Evolutionary conservation across 2,888 invertebrate species (phyloP).

Genomic region (Synanthedon andrenaeformis): DNA sequence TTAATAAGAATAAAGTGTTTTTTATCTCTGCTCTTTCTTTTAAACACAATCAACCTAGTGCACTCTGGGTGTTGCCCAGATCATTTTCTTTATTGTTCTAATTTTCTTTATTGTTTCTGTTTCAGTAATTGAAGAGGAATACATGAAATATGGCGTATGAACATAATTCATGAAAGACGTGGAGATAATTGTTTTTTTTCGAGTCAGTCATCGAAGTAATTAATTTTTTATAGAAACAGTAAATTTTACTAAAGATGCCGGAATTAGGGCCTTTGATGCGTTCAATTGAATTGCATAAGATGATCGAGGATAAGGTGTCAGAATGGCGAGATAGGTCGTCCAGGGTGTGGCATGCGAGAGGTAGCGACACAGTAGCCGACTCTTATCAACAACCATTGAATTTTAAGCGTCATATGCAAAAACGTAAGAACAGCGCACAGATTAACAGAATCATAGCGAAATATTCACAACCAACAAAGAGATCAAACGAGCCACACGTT

Average conservation of each 20-base stretch:
- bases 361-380: conserved; percentile 49
- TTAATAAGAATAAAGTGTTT: too few relatives aligned
- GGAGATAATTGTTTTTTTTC: too few relatives aligned
- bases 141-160: background rate
- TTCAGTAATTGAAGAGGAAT: background rate
- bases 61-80: too few relatives aligned
- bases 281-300: conserved; percentile 58
- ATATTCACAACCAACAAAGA: conserved; percentile 56
- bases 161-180: background rate
- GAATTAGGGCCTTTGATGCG: conserved; percentile 65
- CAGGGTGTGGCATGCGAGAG: conserved; percentile 38
- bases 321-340: conserved; percentile 67
- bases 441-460: conserved; percentile 68
- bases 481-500: conserved; percentile 42
- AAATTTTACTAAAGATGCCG: conserved; percentile 37
- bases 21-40: too few relatives aligned
- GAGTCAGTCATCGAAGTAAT: too few relatives aligned
- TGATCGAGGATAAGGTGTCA: conserved; percentile 65
- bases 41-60: too few relatives aligned
- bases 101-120: background rate
- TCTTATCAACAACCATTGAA: conserved; percentile 66
- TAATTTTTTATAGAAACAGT: conserved; percentile 8
- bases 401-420: conserved; percentile 62
- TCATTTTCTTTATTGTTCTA: background rate
- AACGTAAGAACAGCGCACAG: conserved; percentile 66